Conservation (phyloP, 2,797 vertebrate genomes). For the Iguana delicatissima region DNA sequence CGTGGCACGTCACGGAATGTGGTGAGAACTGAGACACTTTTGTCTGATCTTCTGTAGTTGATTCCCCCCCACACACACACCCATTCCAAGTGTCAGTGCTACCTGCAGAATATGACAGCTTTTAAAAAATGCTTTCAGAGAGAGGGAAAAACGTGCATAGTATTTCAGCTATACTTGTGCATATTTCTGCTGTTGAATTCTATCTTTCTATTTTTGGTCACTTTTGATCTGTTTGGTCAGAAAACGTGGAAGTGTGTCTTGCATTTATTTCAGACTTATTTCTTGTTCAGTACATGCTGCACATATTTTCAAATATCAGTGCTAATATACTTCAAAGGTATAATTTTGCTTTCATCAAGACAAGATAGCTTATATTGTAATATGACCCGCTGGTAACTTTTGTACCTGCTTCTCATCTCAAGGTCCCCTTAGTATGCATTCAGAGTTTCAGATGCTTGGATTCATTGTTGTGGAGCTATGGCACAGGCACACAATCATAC, state of each 20-base stretch:
- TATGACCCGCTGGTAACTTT: not conserved
- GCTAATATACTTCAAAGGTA: constrained; percentile 52
- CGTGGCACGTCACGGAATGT: not conserved
- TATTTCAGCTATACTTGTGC: not conserved
- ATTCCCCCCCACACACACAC: not conserved
- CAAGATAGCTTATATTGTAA: not conserved
- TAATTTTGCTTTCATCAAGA: constrained; percentile 45
- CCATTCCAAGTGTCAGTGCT: not conserved
- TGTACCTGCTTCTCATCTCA: not conserved
- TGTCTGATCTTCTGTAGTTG: not conserved
- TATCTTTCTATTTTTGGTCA: constrained; percentile 42
- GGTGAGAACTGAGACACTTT: not conserved
- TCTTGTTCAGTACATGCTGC: constrained; percentile 49
- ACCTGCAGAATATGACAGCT: not conserved
- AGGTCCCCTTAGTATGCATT: not conserved
- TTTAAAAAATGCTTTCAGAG: not conserved
- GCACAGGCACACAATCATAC: not conserved
- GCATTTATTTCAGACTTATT: constrained; percentile 45
- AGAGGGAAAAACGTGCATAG: too few relatives aligned
- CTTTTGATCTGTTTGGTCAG: constrained; percentile 48
- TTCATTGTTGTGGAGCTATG: not conserved
- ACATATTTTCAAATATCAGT: constrained; percentile 64
- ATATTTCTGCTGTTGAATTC: constrained; percentile 32
- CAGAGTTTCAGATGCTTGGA: not conserved
- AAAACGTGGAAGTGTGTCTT: constrained; percentile 55